Evolutionary conservation across 2,113 vertebrate genomes (phyloP), one percentile per base, ranked within the genome.

Genomic region (Carassius carassius): DNA sequence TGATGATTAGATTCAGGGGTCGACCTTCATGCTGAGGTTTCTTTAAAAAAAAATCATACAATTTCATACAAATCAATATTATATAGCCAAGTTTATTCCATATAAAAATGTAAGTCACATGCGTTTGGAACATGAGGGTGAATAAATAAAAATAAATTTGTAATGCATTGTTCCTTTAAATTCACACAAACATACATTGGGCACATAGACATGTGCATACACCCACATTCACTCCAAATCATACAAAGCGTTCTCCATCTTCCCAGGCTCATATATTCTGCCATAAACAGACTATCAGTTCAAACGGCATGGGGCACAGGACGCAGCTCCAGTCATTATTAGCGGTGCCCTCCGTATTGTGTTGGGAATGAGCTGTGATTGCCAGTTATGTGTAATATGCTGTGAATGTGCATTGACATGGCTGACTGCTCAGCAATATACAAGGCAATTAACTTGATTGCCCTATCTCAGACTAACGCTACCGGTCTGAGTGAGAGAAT

Each of bases 401-500:
- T 62, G 84, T 60, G 78, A 88, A 88, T 86, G 82, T 56, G 82
- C 85, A 88, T 86, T 84, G 87, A 88, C 87, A 88, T 88, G 87
- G 84, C 85, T 88, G 87, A 88, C 87, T 88, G 87, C 84, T 86
- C 78, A 81, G 87, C 82, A 86, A 86, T 88, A 88, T 88, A 88
- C 87, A 86, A 88, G 72, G 87, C 85, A 88, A 88, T 88, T 88
- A 88, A 88, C 81, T 81, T 84, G 87, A 88, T 88, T 85, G 83
- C 78, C 85, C 82, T 86, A 88, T 88, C 87, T 88, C 72, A 84
- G 84, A 83, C 82, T 84, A 81, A 88, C 79, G 81, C 84, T 81
- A 80, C 80, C 81, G 65, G 84, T 37, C 87, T 69, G 84, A 58
- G 62, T 77, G 78, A 72, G 83, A 79, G n/a, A 47, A 82, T 76